Evolutionary conservation across 2,113 vertebrate genomes (phyloP), one percentile per base, ranked within the genome.

Genomic region (Dipodomys stephensi): DNA sequence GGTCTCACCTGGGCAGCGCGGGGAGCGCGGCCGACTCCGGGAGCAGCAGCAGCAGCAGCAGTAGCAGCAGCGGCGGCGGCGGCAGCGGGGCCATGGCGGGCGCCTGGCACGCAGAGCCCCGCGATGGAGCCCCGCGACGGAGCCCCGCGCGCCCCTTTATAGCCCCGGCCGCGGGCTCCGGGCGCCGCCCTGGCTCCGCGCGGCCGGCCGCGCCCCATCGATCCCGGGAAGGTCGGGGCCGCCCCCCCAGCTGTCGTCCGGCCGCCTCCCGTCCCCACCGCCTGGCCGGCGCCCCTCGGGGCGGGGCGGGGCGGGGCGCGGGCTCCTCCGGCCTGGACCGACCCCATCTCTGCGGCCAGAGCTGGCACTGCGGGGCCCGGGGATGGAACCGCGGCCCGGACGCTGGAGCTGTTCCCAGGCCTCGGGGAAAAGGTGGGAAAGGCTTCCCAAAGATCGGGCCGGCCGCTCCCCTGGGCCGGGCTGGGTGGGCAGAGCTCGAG

Each of bases 201-300:
- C 74, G 6, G 88, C 90, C 60, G 19, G 90, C 83, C 32, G 62
- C 79, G 32, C 77, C 83, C 81, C 91, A 95, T 94, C 35, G 85
- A 93, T 95, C 79, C 10, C 67, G 2, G 62, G 94, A 96, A 95
- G 94, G 95, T 93, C 96, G 93, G 88, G 92, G 96, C 96, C 95
- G 71, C 97, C 95, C 96, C 81, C 92, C 6, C 93, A 97, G 92
- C 97, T 97, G 96, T 96, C 88, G 25, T 57, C 86, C 87, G 11
- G 72, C 76, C 16, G 46, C 71, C 35, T 49, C 88, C 90, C 1
- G 82, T 81, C 44, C 79, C 62, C 80, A 46, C 22, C 62, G 94
- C 91, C 88, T 0, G 7, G 2, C 6, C 10, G 94, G 94, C 94
- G 94, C 94, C 93, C 96, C 94, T 78, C 7, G 22, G 53, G 22